Conservation (phyloP, 2,113 vertebrate genomes). For the Zosterops hypoxanthus region DNA sequence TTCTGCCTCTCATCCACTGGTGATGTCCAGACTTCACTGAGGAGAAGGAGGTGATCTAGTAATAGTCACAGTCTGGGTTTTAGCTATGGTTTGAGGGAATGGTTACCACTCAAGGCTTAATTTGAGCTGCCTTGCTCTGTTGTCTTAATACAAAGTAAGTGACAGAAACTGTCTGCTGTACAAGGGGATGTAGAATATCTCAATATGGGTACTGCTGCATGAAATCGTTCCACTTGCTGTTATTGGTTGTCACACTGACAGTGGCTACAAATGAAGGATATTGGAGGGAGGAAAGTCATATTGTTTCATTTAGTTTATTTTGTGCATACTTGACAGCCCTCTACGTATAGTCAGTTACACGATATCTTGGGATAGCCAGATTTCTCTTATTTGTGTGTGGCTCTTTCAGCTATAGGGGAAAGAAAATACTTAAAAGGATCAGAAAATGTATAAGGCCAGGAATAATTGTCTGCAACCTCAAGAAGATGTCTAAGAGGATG, state of each 20-base stretch:
- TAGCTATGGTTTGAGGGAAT: not conserved
- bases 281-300: not conserved
- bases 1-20: not conserved
- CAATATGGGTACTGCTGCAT: not conserved
- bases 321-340: not conserved
- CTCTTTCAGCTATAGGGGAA: not conserved
- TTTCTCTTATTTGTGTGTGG: not conserved
- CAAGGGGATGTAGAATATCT: not conserved
- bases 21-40: not conserved
- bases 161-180: not conserved
- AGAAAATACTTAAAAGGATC: constrained; percentile 7
- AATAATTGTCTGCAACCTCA: constrained; percentile 3
- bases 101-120: fast-evolving
- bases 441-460: constrained; percentile 5
- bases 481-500: not conserved
- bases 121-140: not conserved
- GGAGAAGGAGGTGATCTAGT: not conserved
- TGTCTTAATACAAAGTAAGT: not conserved
- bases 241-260: not conserved
- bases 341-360: not conserved
- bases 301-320: constrained; percentile 20
- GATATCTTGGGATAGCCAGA: not conserved
- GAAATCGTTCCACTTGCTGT: not conserved
- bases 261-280: not conserved
- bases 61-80: not conserved